phyloP scores from a whole-genome alignment of 2,113 vertebrate species.

The Lepisosteus osseus region DNA sequence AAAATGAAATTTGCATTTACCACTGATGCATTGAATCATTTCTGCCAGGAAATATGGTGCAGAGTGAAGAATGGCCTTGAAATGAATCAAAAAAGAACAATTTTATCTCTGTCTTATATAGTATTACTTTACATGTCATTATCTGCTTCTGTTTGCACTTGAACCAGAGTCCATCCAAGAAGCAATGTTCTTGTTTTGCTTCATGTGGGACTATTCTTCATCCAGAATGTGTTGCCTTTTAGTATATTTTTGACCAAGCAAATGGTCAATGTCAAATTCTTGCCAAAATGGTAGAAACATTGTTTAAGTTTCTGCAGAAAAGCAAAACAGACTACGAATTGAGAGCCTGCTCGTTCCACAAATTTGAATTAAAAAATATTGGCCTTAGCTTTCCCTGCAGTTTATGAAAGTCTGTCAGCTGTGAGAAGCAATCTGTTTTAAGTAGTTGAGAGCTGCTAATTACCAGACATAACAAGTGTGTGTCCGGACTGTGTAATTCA shows the following conservation, averaged over 20 bases:
- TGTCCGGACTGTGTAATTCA: constrained; percentile 47
- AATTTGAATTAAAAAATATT: constrained; percentile 22
- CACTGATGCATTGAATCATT: too few relatives aligned
- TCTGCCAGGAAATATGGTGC: too few relatives aligned
- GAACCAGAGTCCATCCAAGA: too few relatives aligned
- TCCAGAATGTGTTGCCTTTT: too few relatives aligned
- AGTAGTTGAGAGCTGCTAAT: constrained; percentile 37
- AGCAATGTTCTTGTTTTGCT: too few relatives aligned
- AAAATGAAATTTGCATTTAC: neutral
- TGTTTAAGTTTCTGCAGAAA: constrained; percentile 40
- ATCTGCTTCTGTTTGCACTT: too few relatives aligned
- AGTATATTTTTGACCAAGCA: too few relatives aligned
- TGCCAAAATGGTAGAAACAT: constrained; percentile 44
- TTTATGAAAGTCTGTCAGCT: constrained; percentile 30
- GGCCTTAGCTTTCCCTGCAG: constrained; percentile 13
- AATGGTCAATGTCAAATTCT: constrained; percentile 44
- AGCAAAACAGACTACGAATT: constrained; percentile 48
- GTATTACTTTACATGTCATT: too few relatives aligned
- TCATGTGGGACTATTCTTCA: too few relatives aligned
- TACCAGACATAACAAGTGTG: constrained; percentile 35
- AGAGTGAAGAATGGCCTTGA: too few relatives aligned
- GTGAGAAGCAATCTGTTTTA: constrained; percentile 27
- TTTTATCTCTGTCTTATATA: too few relatives aligned
- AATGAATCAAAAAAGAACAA: too few relatives aligned
- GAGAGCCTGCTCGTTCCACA: constrained; percentile 42